Base-by-base conservation (phyloP, 2,888 invertebrate genomes). In the Erynnis tages region DNA sequence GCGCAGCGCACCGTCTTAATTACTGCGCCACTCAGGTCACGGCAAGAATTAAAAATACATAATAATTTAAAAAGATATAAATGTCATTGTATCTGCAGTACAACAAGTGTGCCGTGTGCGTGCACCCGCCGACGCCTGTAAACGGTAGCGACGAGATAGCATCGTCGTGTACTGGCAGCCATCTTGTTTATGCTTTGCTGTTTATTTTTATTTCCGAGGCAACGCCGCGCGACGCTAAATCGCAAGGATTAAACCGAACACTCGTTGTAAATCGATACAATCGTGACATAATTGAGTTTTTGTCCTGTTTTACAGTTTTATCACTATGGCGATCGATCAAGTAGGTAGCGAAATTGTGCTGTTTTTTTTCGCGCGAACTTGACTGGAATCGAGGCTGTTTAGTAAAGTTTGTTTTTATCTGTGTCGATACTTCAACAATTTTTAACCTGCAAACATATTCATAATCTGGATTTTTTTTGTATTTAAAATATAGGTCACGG, bases 131-230 rank as follows among this genome's bases (percentile, higher is more conserved):
- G 47, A 49, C 58, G 59, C 57, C 60, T 72, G 73, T 74, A 71
- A 73, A 79, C 79, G 70, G 79, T 78, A 79, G 79, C 60, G 54
- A 58, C 43, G 55, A 67, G 79, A 79, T 79, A 73, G 60, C 61
- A 76, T 78, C 75, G 59, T 55, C 58, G 61, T 63, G 71, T 70
- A 62, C 61, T 61, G 60, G 63, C 64, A 66, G 76, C 73, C 76
- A 65, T 63, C 46, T 67, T 62, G 29, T 50, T 56, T 50, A 52
- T 56, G 40, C 32, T 54, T 53, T 62, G n/a, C n/a, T n/a, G n/a
- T 70, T 69, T 46, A 34, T 41, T 52, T 52, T 45, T 4, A 13
- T 43, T 40, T 40, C 10, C 14, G 32, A 25, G 11, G 35, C 35
- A 46, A 35, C 45, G 16, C n/a, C 49, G 30, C 2, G 23, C 41